Evolutionary conservation across 1,140 invertebrate genomes (phyloP).

Genomic region (Zaprionus lachaisei): DNA sequence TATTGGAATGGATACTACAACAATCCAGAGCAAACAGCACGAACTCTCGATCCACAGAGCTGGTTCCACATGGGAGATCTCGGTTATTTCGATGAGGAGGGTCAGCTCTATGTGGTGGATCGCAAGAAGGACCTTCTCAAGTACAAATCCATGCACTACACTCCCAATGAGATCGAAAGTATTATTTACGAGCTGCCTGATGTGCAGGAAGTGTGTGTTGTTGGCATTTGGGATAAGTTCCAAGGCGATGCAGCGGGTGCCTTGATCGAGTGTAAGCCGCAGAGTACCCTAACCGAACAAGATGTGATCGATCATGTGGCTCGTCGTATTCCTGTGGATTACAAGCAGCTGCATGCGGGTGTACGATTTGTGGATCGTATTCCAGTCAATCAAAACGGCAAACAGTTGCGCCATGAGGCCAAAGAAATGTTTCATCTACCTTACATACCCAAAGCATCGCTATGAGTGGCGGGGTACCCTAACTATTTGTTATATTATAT

Average conservation of each 20-base stretch:
- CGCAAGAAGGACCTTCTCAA: conserved; percentile 91
- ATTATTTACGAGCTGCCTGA: conserved; percentile 35
- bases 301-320: conserved; percentile 50
- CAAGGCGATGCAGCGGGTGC: conserved; percentile 53
- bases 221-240: conserved; percentile 44
- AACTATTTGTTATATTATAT: neutral
- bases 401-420: conserved; percentile 86
- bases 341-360: conserved; percentile 86
- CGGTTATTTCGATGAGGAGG: conserved; percentile 88
- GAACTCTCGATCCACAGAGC: conserved; percentile 86
- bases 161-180: conserved; percentile 59
- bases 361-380: conserved; percentile 86
- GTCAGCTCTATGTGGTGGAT: conserved; percentile 88
- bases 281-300: conserved; percentile 21
- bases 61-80: conserved; percentile 91
- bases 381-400: conserved; percentile 87
- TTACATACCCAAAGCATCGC: conserved; percentile 6
- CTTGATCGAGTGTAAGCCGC: conserved; percentile 24
- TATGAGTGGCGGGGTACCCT: neutral
- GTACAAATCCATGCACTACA: conserved; percentile 84
- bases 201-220: conserved; percentile 53
- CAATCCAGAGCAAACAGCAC: conserved; percentile 86
- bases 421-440: conserved; percentile 57
- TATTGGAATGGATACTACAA: conserved; percentile 84
- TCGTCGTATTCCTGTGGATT: conserved; percentile 72